Percentiles rank a stretch among this genome's conserved stretches.
Conservation (phyloP, 2,113 vertebrate genomes). For the Pedionomus torquatus region DNA sequence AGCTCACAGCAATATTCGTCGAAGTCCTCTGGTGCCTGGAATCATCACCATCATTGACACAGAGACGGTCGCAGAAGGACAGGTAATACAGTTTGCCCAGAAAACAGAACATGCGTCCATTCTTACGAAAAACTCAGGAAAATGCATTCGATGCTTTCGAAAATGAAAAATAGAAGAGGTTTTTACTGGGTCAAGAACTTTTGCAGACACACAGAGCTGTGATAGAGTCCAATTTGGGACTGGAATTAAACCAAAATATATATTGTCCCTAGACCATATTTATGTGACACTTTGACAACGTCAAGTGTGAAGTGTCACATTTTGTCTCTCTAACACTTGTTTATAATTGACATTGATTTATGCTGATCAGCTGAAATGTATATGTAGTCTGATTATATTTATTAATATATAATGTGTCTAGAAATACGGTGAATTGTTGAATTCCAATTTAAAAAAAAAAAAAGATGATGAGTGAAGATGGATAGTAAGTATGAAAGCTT, state of each 20-base stretch:
- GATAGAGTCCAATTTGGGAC: background rate
- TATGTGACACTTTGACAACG: slow-evolving; percentile 44
- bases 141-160: background rate
- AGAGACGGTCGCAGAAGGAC: slow-evolving; percentile 90
- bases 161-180: background rate
- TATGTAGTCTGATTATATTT: background rate
- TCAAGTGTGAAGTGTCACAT: slow-evolving; percentile 61
- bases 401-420: background rate
- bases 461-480: background rate
- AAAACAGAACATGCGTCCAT: fast-evolving
- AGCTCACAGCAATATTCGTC: slow-evolving; percentile 83
- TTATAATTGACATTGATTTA: slow-evolving; percentile 57
- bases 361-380: slow-evolving; percentile 4
- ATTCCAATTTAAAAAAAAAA: background rate
- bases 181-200: background rate
- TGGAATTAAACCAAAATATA: slow-evolving; percentile 29
- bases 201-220: background rate
- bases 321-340: background rate
- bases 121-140: background rate
- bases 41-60: slow-evolving; percentile 96
- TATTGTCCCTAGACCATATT: background rate
- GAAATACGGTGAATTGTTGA: background rate
- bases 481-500: background rate
- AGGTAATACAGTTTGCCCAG: slow-evolving; percentile 77
- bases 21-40: slow-evolving; percentile 89